Evolutionary conservation across 2,113 vertebrate genomes (phyloP).

Genomic region (Oryzias melastigma): DNA sequence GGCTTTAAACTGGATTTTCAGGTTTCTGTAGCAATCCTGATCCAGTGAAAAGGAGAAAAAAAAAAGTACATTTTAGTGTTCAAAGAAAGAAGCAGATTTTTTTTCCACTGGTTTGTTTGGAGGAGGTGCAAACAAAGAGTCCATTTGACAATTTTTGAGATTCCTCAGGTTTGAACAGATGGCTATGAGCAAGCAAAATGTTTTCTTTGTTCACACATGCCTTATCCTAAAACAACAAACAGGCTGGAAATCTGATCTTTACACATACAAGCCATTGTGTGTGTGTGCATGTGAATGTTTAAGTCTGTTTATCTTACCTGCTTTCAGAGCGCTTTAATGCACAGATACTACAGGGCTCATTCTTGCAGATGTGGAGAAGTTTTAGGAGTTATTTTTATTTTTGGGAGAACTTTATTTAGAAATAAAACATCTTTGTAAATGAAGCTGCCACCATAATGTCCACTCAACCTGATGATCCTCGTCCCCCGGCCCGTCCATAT

Average conservation of each 20-base stretch:
- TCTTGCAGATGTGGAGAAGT: conserved; percentile 16
- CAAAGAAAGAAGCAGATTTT: too few species aligned
- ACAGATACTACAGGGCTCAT: conserved; percentile 30
- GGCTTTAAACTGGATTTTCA: too few species aligned
- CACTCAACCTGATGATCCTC: conserved; percentile 41
- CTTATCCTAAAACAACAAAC: conserved; percentile 80
- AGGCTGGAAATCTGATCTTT: conserved; percentile 78
- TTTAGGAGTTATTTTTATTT: not conserved
- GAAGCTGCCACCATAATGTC: conserved; percentile 36
- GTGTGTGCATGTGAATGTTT: conserved; percentile 40
- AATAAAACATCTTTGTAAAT: conserved; percentile 11
- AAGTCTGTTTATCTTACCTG: conserved; percentile 48
- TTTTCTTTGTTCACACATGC: conserved; percentile 77
- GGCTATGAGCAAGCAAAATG: conserved; percentile 66
- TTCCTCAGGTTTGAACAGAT: conserved; percentile 68
- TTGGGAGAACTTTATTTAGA: too few species aligned
- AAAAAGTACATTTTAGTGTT: too few species aligned
- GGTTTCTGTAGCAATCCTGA: too few species aligned
- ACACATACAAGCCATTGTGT: conserved; percentile 73
- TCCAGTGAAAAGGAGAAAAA: too few species aligned
- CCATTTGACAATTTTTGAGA: conserved; percentile 55
- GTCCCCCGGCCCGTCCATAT: conserved; percentile 59
- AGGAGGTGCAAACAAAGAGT: conserved; percentile 13
- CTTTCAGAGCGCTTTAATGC: conserved; percentile 48
- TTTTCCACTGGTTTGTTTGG: too few species aligned